phyloP scores from a whole-genome alignment of 1,140 invertebrate genomes.

The Laupala kohalensis region DNA sequence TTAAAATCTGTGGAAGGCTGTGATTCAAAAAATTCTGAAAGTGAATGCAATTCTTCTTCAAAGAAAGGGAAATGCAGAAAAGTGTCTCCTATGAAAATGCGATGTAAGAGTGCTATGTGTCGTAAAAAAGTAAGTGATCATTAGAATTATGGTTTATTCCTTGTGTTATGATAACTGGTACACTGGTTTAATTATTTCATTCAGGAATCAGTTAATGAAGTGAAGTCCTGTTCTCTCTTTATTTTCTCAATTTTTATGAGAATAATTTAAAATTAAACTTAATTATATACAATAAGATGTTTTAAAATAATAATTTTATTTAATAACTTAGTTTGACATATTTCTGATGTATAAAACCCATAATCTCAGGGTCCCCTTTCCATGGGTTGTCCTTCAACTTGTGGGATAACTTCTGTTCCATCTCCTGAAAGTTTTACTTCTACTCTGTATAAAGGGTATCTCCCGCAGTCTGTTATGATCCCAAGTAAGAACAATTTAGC shows the following conservation, averaged over 20 bases:
- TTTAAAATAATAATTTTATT: no score
- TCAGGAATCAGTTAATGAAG: no score
- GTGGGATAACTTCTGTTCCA: neutral
- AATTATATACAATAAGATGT: no score
- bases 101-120: neutral
- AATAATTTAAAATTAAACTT: no score
- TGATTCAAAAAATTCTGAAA: neutral
- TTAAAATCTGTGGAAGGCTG: neutral
- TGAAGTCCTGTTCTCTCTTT: no score
- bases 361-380: neutral
- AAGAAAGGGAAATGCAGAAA: neutral
- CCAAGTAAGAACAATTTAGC: neutral
- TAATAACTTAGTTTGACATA: no score
- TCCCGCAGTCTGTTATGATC: neutral
- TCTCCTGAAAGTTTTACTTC: neutral
- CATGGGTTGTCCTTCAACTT: neutral
- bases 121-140: neutral
- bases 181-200: no score
- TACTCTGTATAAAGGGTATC: neutral
- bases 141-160: no score
- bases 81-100: neutral
- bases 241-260: no score
- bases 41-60: neutral
- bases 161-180: no score
- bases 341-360: no score